Percentiles rank a stretch among this genome's conserved stretches.
phyloP scores from a whole-genome alignment of 2,113 vertebrate genomes.

The Labeo catla region DNA sequence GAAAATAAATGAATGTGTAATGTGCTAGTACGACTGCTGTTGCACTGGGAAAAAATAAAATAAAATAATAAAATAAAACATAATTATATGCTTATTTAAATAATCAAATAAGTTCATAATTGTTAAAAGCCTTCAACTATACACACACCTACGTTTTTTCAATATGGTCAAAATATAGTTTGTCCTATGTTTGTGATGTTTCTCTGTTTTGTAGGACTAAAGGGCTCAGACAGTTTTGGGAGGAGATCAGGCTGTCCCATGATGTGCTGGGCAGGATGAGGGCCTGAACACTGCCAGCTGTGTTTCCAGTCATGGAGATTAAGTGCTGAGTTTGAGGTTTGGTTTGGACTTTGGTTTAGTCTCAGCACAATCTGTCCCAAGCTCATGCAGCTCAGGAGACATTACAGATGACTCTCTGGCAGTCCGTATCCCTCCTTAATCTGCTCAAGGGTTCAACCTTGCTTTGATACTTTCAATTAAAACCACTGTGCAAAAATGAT shows the following conservation, averaged over 20 bases:
- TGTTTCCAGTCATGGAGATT: slow-evolving; percentile 25
- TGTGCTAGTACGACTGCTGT: neutral
- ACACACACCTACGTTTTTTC: neutral
- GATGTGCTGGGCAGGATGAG: neutral
- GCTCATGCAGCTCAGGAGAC: slow-evolving; percentile 21
- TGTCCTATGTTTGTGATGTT: neutral
- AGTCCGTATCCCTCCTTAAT: neutral
- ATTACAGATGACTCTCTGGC: neutral
- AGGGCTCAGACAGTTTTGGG: neutral
- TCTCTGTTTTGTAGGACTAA: neutral
- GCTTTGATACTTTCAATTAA: neutral
- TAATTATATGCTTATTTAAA: too few relatives aligned
- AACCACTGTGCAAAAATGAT: neutral
- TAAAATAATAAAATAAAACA: too few relatives aligned
- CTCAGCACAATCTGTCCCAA: neutral
- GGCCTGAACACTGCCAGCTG: neutral
- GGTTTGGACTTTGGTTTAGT: slow-evolving; percentile 17
- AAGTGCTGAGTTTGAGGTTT: slow-evolving; percentile 1
- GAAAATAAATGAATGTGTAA: too few relatives aligned
- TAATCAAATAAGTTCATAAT: neutral
- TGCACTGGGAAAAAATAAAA: neutral
- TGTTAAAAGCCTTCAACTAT: neutral
- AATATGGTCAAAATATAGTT: neutral
- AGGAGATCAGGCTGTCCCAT: neutral
- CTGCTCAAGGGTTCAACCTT: slow-evolving; percentile 27